phyloP scores from a whole-genome alignment of 2,888 invertebrate species.

The Schrankia costaestrigalis region DNA sequence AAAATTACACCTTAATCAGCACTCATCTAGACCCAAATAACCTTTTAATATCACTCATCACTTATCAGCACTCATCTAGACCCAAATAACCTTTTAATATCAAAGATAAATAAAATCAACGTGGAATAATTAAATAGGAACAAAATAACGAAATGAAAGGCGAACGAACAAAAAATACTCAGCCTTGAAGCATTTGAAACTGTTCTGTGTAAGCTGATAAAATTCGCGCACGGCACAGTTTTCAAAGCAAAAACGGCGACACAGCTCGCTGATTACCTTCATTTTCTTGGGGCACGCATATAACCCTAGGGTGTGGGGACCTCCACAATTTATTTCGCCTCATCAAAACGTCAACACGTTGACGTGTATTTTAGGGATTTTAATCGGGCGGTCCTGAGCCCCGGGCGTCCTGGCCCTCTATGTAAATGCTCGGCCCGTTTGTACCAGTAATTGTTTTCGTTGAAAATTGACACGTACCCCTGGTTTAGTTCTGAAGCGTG shows the following conservation, averaged over 20 bases:
- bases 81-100: conserved; percentile 8
- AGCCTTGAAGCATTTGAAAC: conserved; percentile 22
- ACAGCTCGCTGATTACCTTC: conserved; percentile 65
- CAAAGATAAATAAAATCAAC: conserved; percentile 15
- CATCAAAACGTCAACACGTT: conserved; percentile 79
- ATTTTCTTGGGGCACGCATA: conserved; percentile 71
- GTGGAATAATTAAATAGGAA: conserved; percentile 28
- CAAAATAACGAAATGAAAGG: conserved; percentile 18
- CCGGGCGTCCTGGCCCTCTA: conserved; percentile 43
- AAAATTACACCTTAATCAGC: no score
- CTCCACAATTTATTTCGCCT: conserved; percentile 71
- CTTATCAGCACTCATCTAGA: no score
- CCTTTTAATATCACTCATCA: no score
- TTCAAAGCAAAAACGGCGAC: conserved; percentile 41
- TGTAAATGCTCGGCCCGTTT: conserved; percentile 63
- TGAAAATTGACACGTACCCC: conserved; percentile 61
- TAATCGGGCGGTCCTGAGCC: conserved; percentile 57
- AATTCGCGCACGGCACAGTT: conserved; percentile 47
- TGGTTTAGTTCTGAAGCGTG: conserved; percentile 50
- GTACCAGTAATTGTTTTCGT: conserved; percentile 69
- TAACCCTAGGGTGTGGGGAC: conserved; percentile 45
- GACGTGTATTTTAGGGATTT: conserved; percentile 77
- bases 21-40: no score
- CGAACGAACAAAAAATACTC: conserved; percentile 21
- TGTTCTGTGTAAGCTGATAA: conserved; percentile 33